Conservation (phyloP, 2,888 invertebrate species). For the Cephus pulcher region DNA sequence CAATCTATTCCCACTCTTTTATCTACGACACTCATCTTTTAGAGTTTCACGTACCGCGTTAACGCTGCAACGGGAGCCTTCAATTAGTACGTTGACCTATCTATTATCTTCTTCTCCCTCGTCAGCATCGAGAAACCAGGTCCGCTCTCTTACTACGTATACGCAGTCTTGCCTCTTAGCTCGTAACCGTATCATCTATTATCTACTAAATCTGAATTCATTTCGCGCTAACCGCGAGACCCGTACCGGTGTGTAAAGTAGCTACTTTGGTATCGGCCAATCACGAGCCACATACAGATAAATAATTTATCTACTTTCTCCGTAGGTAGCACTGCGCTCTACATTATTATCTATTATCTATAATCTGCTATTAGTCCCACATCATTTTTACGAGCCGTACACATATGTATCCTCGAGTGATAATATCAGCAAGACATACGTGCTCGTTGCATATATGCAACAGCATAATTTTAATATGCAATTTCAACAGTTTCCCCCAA, state of each 20-base stretch:
- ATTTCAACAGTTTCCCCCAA: neutral
- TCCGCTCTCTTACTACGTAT: neutral
- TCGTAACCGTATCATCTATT: neutral
- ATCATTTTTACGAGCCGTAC: conserved; percentile 24
- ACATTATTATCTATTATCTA: conserved; percentile 40
- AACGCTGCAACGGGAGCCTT: neutral
- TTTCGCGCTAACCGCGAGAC: neutral
- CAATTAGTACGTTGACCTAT: neutral
- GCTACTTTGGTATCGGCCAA: neutral
- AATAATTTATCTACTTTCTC: conserved; percentile 35
- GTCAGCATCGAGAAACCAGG: neutral
- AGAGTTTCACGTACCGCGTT: neutral
- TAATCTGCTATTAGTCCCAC: conserved; percentile 38
- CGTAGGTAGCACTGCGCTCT: conserved; percentile 29
- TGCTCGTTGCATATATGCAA: neutral
- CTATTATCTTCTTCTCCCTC: neutral
- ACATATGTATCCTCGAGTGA: neutral
- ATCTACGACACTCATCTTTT: neutral
- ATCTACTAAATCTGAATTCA: neutral
- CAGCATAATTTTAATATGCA: neutral
- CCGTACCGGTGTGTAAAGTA: neutral
- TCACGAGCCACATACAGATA: neutral
- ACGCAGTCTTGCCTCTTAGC: neutral
- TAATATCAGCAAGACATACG: neutral
- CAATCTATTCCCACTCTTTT: neutral